Evolutionary conservation across 1,140 invertebrate genomes (phyloP), one percentile per base, ranked within the genome.

Genomic region (Drosophila arizonae): DNA sequence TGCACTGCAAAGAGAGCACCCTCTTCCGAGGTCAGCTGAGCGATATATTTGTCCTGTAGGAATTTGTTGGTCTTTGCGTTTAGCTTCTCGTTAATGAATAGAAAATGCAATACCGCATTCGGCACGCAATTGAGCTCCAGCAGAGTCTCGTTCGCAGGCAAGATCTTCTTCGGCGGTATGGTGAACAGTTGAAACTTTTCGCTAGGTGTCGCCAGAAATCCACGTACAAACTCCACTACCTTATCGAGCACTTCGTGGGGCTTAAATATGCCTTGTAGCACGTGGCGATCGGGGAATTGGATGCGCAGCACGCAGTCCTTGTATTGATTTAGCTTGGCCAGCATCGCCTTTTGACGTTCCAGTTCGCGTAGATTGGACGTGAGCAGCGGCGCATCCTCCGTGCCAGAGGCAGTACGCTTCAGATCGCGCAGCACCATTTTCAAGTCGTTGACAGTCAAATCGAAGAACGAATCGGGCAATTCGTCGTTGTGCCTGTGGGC

Each of bases 401-500:
- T 76, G 57, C 94, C 92, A 39, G 93, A 80, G 36, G 95, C 93
- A 56, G 93, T 93, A 88, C 94, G 93, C 90, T 95, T 94, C 21
- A 96, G 92, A 81, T 97, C 95, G 48, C 94, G 92, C 30, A 96
- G 92, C 13, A 97, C 92, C 87, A 93, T 93, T 79, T 94, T 94
- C 0, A 97, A 94, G 93, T 98, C 97, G 63, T 95, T 93, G 21
- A 96, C 93, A 21, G 96, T 96, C 15, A 97, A 86, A 68, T 97
- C 96, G 92, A 95, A 98, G 88, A 97, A 97, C 73, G 95, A 95
- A 92, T 97, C 96, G 13, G 96, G 94, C 33, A 96, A 87, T 64
- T 96, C 95, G 65, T 95, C 93, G 1, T 92, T 89, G 58, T 94
- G 90, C 39, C 93, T 92, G 89, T 93, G 90, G 6, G 93, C 91